These are phyloP conservation scores for Oncorhynchus nerka DNA, from an alignment of 2,113 vertebrate species.

Conservation along the genomic window DNA sequence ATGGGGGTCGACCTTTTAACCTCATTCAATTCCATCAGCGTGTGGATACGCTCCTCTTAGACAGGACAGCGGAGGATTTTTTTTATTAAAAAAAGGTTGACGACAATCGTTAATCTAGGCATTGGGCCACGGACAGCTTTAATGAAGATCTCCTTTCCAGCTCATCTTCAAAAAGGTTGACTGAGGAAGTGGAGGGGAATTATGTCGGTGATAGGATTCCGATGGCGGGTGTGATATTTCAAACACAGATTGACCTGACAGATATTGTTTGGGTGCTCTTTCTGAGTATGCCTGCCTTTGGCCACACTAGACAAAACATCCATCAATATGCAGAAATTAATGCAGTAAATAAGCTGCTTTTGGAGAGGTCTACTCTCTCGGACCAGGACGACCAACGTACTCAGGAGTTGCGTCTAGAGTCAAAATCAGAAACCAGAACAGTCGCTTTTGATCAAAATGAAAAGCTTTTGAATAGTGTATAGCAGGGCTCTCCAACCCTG, in stretches of 20 bases:
- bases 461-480: too few species aligned
- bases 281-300: not conserved
- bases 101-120: not conserved
- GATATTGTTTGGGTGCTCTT: not conserved
- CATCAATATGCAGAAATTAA: not conserved
- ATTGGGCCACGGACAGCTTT: slow-evolving; percentile 9
- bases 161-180: slow-evolving; percentile 12
- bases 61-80: not conserved
- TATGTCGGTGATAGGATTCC: not conserved
- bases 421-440: not conserved
- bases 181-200: slow-evolving; percentile 8
- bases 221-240: not conserved
- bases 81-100: not conserved
- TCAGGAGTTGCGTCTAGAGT: too few species aligned
- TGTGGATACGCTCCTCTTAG: not conserved
- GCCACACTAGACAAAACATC: not conserved
- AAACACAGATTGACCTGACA: slow-evolving; percentile 5
- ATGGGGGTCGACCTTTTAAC: not conserved
- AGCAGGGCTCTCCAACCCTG: too few species aligned
- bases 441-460: too few species aligned
- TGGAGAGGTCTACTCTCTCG: not conserved
- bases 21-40: not conserved
- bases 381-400: not conserved
- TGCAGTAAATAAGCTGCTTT: not conserved
- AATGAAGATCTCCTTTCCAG: slow-evolving; percentile 3